Conservation (phyloP, 2,888 invertebrate genomes). For the Hydraecia micacea region DNA sequence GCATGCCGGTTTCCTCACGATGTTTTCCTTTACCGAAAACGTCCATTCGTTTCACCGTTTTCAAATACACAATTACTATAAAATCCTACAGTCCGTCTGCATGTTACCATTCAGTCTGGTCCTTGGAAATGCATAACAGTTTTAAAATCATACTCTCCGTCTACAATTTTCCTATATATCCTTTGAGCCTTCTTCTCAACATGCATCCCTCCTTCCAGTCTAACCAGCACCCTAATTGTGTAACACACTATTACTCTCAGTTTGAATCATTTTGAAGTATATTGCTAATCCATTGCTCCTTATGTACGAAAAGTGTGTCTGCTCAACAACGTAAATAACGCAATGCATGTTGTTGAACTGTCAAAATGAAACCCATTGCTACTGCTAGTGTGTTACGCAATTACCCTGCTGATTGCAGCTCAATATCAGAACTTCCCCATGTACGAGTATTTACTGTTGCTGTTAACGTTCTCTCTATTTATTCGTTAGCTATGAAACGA, state of each 20-base stretch:
- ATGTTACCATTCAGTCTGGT: not conserved
- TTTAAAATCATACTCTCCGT: not conserved
- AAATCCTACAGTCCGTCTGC: not conserved
- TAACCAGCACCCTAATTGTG: no score
- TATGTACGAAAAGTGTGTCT: no score
- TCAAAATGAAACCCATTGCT: no score
- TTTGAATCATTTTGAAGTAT: no score
- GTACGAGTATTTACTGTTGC: not conserved
- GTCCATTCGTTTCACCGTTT: not conserved
- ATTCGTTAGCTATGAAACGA: not conserved
- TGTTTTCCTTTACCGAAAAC: not conserved
- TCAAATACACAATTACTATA: not conserved
- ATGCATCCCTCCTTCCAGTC: not conserved
- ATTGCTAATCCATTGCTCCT: no score
- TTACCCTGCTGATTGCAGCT: no score
- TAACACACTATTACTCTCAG: no score
- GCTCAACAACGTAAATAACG: no score
- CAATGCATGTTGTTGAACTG: no score
- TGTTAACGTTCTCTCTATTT: not conserved
- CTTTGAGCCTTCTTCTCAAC: not conserved
- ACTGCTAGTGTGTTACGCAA: no score
- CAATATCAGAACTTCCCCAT: conserved; percentile 6
- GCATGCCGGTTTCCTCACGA: not conserved
- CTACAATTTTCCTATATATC: not conserved
- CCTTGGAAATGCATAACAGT: not conserved